Conservation (phyloP, 2,888 invertebrate species). For the Tiliacea citrago region DNA sequence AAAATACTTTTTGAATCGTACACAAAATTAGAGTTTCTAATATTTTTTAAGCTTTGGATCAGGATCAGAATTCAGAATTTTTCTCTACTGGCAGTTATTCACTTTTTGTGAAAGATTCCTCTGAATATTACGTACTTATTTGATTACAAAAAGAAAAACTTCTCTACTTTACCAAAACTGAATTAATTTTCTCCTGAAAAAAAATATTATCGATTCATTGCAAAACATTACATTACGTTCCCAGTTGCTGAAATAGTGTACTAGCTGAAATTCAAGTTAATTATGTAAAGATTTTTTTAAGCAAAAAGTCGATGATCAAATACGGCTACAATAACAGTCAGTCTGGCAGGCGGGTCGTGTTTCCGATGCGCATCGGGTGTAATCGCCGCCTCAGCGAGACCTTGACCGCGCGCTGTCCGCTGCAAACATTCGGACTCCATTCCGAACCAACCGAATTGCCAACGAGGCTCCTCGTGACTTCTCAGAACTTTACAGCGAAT, state of each 20-base stretch:
- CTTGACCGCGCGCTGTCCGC: conserved; percentile 81
- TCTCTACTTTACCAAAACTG: background rate
- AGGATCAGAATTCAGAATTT: background rate
- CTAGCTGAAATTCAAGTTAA: conserved; percentile 5
- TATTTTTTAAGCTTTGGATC: background rate
- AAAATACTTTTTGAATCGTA: conserved; percentile 29
- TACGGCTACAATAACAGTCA: conserved; percentile 72
- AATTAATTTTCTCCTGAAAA: background rate
- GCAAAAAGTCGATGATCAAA: conserved; percentile 62
- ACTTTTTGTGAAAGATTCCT: background rate
- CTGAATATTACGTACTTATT: background rate
- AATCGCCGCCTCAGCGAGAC: conserved; percentile 79
- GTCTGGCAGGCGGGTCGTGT: conserved; percentile 71
- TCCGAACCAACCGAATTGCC: conserved; percentile 68
- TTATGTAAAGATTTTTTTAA: conserved; percentile 5
- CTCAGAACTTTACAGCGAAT: conserved; percentile 74
- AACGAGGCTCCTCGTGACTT: conserved; percentile 79
- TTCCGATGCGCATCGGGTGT: conserved; percentile 78
- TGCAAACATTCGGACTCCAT: conserved; percentile 71
- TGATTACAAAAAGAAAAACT: background rate
- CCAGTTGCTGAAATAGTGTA: background rate
- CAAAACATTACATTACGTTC: background rate
- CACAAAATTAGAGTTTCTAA: conserved; percentile 13
- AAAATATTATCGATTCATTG: background rate
- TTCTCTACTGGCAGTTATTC: background rate